A percentile compares a stretch with the other conserved stretches of the same genome.
Evolutionary conservation across 2,113 vertebrate species (phyloP).

Genomic region (Riparia riparia): DNA sequence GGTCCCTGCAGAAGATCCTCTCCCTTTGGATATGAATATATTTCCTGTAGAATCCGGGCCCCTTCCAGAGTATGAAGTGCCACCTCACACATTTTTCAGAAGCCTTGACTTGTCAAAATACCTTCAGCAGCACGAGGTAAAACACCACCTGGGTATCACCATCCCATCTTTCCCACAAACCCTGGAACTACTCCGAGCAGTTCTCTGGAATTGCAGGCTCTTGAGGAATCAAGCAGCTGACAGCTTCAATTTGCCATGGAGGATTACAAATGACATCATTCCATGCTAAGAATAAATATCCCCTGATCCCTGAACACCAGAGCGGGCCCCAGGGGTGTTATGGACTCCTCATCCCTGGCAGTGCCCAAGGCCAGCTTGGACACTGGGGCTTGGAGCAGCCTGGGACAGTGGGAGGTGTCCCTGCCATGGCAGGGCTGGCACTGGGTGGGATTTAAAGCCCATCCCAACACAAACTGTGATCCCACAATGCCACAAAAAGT

Average conservation of each 20-base stretch:
- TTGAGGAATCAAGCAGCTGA: not conserved
- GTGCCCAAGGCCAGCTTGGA: not conserved
- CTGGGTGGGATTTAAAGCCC: accelerated
- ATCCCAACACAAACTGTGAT: not conserved
- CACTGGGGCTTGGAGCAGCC: not conserved
- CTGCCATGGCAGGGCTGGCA: not conserved
- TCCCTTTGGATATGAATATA: not conserved
- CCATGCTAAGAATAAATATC: not conserved
- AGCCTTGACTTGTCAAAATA: not conserved
- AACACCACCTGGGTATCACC: not conserved
- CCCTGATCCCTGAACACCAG: not conserved
- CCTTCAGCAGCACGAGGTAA: not conserved
- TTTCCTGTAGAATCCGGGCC: not conserved
- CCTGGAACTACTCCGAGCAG: not conserved
- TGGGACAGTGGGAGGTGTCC: not conserved
- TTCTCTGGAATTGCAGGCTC: not conserved
- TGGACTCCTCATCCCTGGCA: not conserved
- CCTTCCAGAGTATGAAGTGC: not conserved
- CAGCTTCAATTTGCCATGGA: not conserved
- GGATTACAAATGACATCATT: not conserved
- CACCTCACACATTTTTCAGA: not conserved
- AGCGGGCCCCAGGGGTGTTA: accelerated
- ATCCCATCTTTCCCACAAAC: not conserved
- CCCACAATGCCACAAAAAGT: accelerated
- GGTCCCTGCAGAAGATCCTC: not conserved